Evolutionary conservation across 2,797 vertebrate genomes (phyloP).

Genomic region (Astyanax mexicanus): DNA sequence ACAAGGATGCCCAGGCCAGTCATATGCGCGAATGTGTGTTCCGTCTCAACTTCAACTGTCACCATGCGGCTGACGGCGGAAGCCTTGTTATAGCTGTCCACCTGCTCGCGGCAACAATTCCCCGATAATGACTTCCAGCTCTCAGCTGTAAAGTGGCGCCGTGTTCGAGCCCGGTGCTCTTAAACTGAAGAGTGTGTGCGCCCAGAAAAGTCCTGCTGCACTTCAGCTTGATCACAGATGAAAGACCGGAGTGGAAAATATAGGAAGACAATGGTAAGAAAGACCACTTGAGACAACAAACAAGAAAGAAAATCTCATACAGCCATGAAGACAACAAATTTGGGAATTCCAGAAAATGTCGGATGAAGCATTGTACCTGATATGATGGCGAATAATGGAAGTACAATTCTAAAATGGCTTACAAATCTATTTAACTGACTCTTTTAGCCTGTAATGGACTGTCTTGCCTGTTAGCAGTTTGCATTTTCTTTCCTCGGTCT

Average conservation of each 20-base stretch:
- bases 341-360: too few species aligned
- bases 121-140: constrained; percentile 49
- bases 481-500: too few species aligned
- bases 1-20: constrained; percentile 28
- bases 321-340: too few species aligned
- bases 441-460: too few species aligned
- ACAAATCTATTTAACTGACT: too few species aligned
- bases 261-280: neutral
- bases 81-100: constrained; percentile 61
- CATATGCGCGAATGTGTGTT: constrained; percentile 34
- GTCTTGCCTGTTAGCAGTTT: too few species aligned
- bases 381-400: too few species aligned
- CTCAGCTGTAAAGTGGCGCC: neutral
- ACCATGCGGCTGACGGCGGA: constrained; percentile 48
- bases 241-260: neutral
- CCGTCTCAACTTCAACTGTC: constrained; percentile 52
- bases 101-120: constrained; percentile 49
- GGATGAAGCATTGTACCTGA: too few species aligned
- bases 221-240: neutral
- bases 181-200: neutral
- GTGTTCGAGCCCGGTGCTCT: neutral
- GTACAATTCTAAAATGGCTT: too few species aligned
- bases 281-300: too few species aligned
- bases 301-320: too few species aligned
- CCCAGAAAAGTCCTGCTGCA: neutral